Base-by-base conservation (phyloP, 2,113 vertebrate genomes). In the Aspiorhynchus laticeps region DNA sequence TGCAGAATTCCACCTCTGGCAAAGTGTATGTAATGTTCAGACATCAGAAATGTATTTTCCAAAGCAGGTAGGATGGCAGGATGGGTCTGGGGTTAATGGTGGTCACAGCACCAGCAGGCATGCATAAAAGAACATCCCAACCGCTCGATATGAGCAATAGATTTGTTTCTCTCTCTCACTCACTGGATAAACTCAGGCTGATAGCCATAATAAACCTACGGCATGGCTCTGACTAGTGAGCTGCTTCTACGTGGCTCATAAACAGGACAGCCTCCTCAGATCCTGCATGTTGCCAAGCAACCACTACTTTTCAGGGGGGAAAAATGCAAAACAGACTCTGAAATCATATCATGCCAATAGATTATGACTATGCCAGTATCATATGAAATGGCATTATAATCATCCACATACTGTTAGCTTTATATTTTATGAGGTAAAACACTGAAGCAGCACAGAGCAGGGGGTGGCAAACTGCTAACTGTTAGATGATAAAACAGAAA, bases 271-370 rank as follows among this genome's bases (percentile, higher is more conserved):
- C 43, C 17, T 21, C 8, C 53, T 36, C 41, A 21, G 1, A 43
- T 46, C 79, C 14, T 51, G 15, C 76, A 61, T 85, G 85, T 89
- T 89, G 71, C 85, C 59, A 87, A 53, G 88, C 85, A 89, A 89
- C 85, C 53, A 15, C 14, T 80, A 83, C 69, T 78, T 71, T 88
- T 83, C 28, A 48, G 46, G 81, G 38, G 14, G 67, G 28, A 63
- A 61, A 67, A 69, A 24, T 9, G 14, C 51, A 38, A 24, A 59
- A 83, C 79, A 41, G 59, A 80, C 17, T 21, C 19, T 7, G 43
- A 61, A 86, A 83, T 63, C 17, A 74, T 83, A 59, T 88, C 85
- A 33, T 73, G 24, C 53, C 6, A 80, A 80, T 41, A 26, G 43
- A 61, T 80, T 7, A 78, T 78, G 56, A 80, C 24, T 26, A 28